phyloP scores from a whole-genome alignment of 2,797 vertebrate species.

The Centropyge bicolor region DNA sequence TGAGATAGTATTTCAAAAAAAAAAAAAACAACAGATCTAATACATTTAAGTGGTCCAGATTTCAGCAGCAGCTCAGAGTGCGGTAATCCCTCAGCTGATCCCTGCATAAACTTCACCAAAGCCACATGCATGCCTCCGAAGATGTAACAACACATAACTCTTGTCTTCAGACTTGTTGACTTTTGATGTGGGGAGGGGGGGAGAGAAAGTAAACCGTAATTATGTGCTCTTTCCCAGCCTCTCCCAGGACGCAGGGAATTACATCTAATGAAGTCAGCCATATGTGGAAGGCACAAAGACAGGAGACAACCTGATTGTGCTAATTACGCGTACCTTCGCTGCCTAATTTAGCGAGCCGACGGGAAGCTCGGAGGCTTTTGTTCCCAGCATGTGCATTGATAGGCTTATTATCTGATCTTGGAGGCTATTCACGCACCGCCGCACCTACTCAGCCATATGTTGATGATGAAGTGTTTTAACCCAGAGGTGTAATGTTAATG shows the following conservation, averaged over 20 bases:
- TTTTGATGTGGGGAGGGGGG: slow-evolving; percentile 71
- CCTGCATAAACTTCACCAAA: slow-evolving; percentile 46
- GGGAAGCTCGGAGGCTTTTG: slow-evolving; percentile 70
- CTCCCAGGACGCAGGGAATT: slow-evolving; percentile 67
- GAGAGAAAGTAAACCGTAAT: slow-evolving; percentile 78
- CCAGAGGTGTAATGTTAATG: slow-evolving; percentile 42
- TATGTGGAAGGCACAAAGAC: slow-evolving; percentile 69
- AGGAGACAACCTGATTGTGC: slow-evolving; percentile 71
- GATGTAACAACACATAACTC: slow-evolving; percentile 39
- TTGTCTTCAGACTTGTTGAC: slow-evolving; percentile 59
- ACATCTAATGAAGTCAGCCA: slow-evolving; percentile 75
- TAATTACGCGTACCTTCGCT: slow-evolving; percentile 75
- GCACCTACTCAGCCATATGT: slow-evolving; percentile 68
- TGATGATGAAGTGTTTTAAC: slow-evolving; percentile 45
- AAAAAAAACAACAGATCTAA: slow-evolving; percentile 53
- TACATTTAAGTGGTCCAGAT: slow-evolving; percentile 44
- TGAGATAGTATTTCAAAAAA: slow-evolving; percentile 65
- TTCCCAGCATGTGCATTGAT: slow-evolving; percentile 72
- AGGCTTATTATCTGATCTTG: slow-evolving; percentile 71
- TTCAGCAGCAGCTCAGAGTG: slow-evolving; percentile 36
- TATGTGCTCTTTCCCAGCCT: slow-evolving; percentile 57
- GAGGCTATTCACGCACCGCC: slow-evolving; percentile 37
- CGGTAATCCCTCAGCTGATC: slow-evolving; percentile 56
- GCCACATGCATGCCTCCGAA: slow-evolving; percentile 31
- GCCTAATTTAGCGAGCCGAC: slow-evolving; percentile 63